Conservation (phyloP, 2,888 invertebrate genomes). For the Tinea semifulvella region DNA sequence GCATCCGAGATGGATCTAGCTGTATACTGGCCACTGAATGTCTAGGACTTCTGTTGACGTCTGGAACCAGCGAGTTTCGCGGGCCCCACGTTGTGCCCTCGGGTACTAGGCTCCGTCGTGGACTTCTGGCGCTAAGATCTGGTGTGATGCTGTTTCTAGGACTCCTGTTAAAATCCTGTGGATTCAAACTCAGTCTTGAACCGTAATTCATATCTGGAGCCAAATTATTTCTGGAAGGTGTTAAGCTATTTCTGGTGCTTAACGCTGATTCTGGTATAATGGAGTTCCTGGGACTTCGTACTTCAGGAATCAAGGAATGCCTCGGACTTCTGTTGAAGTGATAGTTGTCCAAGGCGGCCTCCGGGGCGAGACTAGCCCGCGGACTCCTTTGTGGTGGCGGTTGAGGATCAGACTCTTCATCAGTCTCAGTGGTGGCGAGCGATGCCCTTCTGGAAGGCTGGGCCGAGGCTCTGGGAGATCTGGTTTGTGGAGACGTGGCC, state of each 20-base stretch:
- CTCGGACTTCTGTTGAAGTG: constrained; percentile 67
- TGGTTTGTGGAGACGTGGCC: constrained; percentile 69
- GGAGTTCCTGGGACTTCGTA: constrained; percentile 69
- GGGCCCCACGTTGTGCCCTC: constrained; percentile 66
- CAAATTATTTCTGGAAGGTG: constrained; percentile 69
- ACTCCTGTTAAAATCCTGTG: constrained; percentile 63
- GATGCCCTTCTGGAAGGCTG: constrained; percentile 65
- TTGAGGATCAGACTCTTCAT: constrained; percentile 58
- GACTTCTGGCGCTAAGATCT: constrained; percentile 60
- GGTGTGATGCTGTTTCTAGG: constrained; percentile 59
- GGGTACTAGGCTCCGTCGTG: constrained; percentile 68
- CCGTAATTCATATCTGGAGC: constrained; percentile 66
- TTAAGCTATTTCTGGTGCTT: constrained; percentile 62
- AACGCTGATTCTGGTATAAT: constrained; percentile 68
- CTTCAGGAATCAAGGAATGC: constrained; percentile 64
- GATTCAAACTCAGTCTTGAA: constrained; percentile 65
- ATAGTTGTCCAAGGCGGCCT: constrained; percentile 55
- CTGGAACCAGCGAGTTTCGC: constrained; percentile 67
- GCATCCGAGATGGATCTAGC: constrained; percentile 47
- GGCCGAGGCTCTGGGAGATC: constrained; percentile 55
- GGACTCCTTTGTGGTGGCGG: constrained; percentile 45
- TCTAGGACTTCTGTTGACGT: constrained; percentile 67
- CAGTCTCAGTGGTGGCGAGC: constrained; percentile 70
- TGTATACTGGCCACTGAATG: constrained; percentile 64
- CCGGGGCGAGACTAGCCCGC: constrained; percentile 67